Evolutionary conservation across 2,113 vertebrate species (phyloP).

Genomic region (Vimba vimba): DNA sequence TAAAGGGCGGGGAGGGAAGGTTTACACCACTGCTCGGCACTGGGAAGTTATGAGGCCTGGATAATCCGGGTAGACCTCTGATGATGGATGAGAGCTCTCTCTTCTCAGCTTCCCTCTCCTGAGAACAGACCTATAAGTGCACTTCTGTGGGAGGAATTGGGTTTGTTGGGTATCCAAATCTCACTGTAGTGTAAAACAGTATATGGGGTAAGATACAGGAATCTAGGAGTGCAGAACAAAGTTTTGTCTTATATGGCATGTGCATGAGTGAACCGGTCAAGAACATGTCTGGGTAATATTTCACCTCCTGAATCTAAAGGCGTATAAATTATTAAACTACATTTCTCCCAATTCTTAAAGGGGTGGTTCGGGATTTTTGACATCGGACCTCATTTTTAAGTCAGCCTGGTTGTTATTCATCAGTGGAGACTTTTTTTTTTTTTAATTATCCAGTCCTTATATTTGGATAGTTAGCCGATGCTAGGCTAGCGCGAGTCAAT

Average conservation of each 20-base stretch:
- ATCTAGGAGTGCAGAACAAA: neutral
- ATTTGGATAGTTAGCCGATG: too few species aligned
- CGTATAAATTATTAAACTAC: neutral
- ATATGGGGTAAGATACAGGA: neutral
- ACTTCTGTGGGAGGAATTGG: constrained; percentile 47
- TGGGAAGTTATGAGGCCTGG: constrained; percentile 44
- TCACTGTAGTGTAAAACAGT: constrained; percentile 7
- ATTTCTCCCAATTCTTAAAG: neutral
- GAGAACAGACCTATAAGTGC: constrained; percentile 67
- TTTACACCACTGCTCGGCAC: constrained; percentile 32
- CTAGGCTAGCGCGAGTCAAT: too few species aligned
- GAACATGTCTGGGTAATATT: neutral
- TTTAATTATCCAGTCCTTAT: too few species aligned
- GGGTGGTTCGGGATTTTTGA: too few species aligned
- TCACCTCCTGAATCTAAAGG: neutral
- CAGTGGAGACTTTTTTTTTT: too few species aligned
- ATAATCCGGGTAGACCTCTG: constrained; percentile 53
- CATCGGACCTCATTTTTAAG: too few species aligned
- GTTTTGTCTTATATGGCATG: neutral
- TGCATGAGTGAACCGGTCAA: neutral
- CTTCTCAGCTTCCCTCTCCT: constrained; percentile 37
- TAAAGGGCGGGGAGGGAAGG: constrained; percentile 60
- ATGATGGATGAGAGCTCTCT: constrained; percentile 52
- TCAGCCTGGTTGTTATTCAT: too few species aligned
- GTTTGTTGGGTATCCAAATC: constrained; percentile 2